phyloP scores from a whole-genome alignment of 2,888 invertebrate species.

The Conus canariensis region DNA sequence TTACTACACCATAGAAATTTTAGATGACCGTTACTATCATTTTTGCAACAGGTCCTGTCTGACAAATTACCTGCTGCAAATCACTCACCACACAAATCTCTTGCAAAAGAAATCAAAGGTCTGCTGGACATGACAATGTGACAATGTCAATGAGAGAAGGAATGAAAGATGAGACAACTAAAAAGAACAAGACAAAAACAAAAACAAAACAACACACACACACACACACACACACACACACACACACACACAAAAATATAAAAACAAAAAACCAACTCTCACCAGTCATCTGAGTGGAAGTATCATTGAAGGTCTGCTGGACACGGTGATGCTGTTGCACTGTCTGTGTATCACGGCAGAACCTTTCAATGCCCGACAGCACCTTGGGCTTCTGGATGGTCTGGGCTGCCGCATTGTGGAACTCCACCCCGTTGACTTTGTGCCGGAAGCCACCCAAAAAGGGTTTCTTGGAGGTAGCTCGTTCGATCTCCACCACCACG shows the following conservation, averaged over 20 bases:
- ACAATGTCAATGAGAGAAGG: no score
- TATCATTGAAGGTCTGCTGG: constrained; percentile 77
- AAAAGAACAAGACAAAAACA: not conserved
- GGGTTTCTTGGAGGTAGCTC: constrained; percentile 58
- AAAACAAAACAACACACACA: not conserved
- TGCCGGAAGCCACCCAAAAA: constrained; percentile 90
- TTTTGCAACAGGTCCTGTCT: no score
- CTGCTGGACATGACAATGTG: no score
- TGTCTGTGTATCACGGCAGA: constrained; percentile 79
- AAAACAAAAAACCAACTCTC: not conserved
- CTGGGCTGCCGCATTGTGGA: constrained; percentile 91
- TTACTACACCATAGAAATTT: no score
- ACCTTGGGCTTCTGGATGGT: constrained; percentile 81
- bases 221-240: not conserved
- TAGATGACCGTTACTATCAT: no score
- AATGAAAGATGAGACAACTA: no score
- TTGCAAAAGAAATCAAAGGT: no score
- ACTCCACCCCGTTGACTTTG: constrained; percentile 85
- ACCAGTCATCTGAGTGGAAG: constrained; percentile 79
- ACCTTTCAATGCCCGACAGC: constrained; percentile 65
- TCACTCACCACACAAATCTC: no score
- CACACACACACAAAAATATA: not conserved
- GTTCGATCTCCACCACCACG: constrained; percentile 78
- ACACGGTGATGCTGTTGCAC: constrained; percentile 68
- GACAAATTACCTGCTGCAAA: no score